phyloP scores from a whole-genome alignment of 2,113 vertebrate species.

The Cnemophilus loriae region DNA sequence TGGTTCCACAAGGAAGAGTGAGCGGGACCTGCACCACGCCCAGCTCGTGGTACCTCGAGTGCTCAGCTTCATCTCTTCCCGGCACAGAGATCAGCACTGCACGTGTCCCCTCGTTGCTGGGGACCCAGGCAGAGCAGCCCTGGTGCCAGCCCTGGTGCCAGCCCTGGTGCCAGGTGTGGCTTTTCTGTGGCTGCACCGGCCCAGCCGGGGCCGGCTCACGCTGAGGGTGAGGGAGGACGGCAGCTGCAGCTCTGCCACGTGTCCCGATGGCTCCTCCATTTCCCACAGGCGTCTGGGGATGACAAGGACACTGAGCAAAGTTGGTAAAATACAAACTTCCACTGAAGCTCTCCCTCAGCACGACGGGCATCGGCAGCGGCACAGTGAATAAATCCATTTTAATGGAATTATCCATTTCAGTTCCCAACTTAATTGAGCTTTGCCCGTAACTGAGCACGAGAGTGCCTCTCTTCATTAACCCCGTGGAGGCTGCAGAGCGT shows the following conservation, averaged over 20 bases:
- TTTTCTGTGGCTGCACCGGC: too few species aligned
- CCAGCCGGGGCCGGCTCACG: too few species aligned
- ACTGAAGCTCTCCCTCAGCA: not conserved
- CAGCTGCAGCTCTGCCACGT: rapidly evolving
- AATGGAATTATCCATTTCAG: conserved; percentile 58
- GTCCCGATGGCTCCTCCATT: rapidly evolving
- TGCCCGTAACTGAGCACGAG: conserved; percentile 1
- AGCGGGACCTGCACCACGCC: rapidly evolving
- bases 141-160: not conserved
- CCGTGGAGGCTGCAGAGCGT: not conserved
- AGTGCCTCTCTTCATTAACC: conserved; percentile 23
- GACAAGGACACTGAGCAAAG: not conserved
- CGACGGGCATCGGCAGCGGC: not conserved
- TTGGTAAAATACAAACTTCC: not conserved
- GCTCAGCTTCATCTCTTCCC: rapidly evolving
- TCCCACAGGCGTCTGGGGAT: rapidly evolving
- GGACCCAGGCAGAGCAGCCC: not conserved
- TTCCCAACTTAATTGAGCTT: conserved; percentile 31
- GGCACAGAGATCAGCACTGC: not conserved
- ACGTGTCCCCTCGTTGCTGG: rapidly evolving
- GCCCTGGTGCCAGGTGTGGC: too few species aligned
- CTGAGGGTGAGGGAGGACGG: rapidly evolving
- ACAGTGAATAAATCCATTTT: not conserved
- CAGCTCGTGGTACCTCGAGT: rapidly evolving
- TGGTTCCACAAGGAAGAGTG: not conserved